A percentile compares a stretch with the other conserved stretches of the same genome.
Evolutionary conservation across 2,797 vertebrate genomes (phyloP).

Genomic region (Falco novaeseelandiae): DNA sequence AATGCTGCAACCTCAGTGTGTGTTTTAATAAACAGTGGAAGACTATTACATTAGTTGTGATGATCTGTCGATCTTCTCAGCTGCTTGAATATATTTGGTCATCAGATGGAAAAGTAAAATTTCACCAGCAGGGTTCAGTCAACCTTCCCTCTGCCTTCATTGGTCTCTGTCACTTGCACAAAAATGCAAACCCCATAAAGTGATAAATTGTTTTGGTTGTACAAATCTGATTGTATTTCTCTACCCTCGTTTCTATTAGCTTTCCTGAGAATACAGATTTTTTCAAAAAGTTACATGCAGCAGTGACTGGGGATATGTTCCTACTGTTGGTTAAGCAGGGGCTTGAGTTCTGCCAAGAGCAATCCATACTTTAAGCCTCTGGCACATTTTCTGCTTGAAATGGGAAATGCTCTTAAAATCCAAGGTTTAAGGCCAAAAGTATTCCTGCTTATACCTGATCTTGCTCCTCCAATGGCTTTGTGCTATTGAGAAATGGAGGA

Average conservation of each 20-base stretch:
- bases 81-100: background rate
- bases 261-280: background rate
- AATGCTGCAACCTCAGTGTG: background rate
- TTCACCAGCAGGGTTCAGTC: background rate
- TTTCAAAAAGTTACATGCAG: background rate
- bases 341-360: background rate
- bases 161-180: background rate
- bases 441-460: background rate
- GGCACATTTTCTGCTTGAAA: background rate
- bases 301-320: background rate
- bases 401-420: background rate
- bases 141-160: background rate
- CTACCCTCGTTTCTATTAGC: background rate
- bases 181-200: background rate
- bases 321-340: background rate
- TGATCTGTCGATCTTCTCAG: background rate
- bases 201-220: background rate
- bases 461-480: background rate
- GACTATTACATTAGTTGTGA: background rate
- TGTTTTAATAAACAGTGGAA: background rate
- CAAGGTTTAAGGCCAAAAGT: background rate
- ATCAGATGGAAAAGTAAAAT: background rate
- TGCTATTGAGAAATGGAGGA: accelerated
- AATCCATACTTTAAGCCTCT: background rate
- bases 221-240: background rate